Evolutionary conservation across 2,797 vertebrate genomes (phyloP), one percentile per base, ranked within the genome.

Genomic region (Adrianichthys oophorus): DNA sequence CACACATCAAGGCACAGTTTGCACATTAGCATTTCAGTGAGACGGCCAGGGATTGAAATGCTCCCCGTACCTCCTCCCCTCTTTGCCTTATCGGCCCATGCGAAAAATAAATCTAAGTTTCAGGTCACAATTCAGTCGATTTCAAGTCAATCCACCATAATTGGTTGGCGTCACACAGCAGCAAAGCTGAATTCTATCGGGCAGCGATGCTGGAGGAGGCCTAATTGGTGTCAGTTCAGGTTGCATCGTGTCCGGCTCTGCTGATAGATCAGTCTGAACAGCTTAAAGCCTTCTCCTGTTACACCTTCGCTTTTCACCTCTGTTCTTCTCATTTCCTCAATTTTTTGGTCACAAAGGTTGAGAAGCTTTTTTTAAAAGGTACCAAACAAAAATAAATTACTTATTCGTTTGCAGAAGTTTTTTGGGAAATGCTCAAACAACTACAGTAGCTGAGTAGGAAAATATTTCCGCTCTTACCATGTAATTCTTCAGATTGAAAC

Each of bases 191-290:
- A 85, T 86, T 89, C 82, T 85, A 86, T 82, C 64, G 85, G 78
- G 80, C 83, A 75, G 82, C 55, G 7, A 59, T 70, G 76, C 76
- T 76, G 65, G 74, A 80, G 76, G 79, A 86, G 76, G 62, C 82
- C 86, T 92, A 92, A 93, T 91, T 92, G 91, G 88, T 91, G 89
- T 92, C 87, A 87, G 87, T 80, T 82, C 76, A 86, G 86, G 85
- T 88, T 91, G 77, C 79, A 50, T 58, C 52, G 40, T 62, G 62
- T 48, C 67, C 26, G 60, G 67, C 70, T 72, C 70, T 74, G 63
- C 68, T 68, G 71, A 62, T 65, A 50, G 57, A 68, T 58, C 70
- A 49, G 74, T 79, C 79, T 70, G 46, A 84, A 78, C 65, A 61
- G 70, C 72, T 76, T 78, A 64, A 41, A 54, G 55, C 52, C 40